Conservation (phyloP, 2,113 vertebrate genomes). For the Bujurquina vittata region DNA sequence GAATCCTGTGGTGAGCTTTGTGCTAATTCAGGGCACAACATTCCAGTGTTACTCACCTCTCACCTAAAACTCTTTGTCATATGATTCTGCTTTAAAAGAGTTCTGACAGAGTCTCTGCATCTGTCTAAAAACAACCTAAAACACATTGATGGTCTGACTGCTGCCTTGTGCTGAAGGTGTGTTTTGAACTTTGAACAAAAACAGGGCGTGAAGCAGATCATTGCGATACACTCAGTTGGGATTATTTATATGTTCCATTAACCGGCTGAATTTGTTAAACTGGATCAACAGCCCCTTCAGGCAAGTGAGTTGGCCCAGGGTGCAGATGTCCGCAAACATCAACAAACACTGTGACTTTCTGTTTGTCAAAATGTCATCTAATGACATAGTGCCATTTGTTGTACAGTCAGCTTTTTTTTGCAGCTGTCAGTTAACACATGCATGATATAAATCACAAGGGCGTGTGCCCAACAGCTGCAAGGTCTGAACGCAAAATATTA, state of each 20-base stretch:
- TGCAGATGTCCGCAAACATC: background rate
- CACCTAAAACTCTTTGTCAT: background rate
- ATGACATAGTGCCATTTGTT: background rate
- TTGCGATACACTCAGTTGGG: background rate
- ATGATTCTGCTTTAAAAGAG: background rate
- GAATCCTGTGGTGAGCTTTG: background rate
- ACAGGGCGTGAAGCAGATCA: background rate
- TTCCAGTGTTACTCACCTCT: background rate
- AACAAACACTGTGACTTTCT: background rate
- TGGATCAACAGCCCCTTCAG: background rate
- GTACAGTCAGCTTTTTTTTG: background rate
- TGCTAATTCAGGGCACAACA: background rate
- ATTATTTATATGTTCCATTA: background rate
- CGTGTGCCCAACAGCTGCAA: background rate
- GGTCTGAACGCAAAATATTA: background rate
- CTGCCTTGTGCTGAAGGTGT: background rate
- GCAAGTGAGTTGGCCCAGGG: background rate
- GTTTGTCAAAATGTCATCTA: background rate
- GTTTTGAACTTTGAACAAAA: background rate
- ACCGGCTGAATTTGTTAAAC: slow-evolving; percentile 15
- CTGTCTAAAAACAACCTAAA: too few species aligned
- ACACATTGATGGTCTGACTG: background rate
- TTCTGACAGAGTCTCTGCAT: background rate
- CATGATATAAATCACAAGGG: background rate
- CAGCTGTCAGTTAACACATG: background rate